These are phyloP conservation scores for Triplophysa dalaica DNA, from an alignment of 2,113 vertebrate genomes.

Conservation along the genomic window DNA sequence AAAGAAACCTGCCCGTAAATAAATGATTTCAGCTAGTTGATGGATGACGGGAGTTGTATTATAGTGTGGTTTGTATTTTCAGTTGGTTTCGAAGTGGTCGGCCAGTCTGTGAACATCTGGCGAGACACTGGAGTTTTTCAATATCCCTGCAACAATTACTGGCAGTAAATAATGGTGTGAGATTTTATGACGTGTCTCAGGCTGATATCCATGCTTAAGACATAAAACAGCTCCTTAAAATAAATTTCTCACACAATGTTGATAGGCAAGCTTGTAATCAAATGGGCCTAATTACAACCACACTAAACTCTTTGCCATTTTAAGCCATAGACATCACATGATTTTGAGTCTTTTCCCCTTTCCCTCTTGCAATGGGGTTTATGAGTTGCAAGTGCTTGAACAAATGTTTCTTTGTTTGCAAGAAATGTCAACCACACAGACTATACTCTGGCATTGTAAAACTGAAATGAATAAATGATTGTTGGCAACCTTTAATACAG, in stretches of 20 bases:
- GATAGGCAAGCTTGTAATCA: slow-evolving; percentile 25
- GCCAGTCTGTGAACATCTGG: background rate
- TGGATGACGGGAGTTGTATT: slow-evolving; percentile 18
- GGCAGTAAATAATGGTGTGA: slow-evolving; percentile 24
- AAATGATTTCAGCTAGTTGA: slow-evolving; percentile 4
- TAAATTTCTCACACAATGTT: background rate
- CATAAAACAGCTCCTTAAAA: slow-evolving; percentile 24
- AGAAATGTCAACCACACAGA: slow-evolving; percentile 54
- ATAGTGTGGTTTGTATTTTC: slow-evolving; percentile 1
- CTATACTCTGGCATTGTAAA: slow-evolving; percentile 56
- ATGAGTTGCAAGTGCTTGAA: slow-evolving; percentile 56
- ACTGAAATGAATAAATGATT: slow-evolving; percentile 58
- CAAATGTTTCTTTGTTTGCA: slow-evolving; percentile 54
- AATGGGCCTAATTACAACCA: slow-evolving; percentile 9
- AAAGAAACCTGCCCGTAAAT: background rate
- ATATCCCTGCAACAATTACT: slow-evolving; percentile 29
- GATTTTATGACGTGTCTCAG: slow-evolving; percentile 42
- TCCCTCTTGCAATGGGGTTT: slow-evolving; percentile 49
- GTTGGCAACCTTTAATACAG: slow-evolving; percentile 61
- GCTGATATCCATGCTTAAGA: slow-evolving; percentile 31
- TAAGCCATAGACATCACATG: slow-evolving; percentile 1
- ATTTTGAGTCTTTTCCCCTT: background rate
- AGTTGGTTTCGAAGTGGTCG: slow-evolving; percentile 5
- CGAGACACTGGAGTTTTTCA: slow-evolving; percentile 16
- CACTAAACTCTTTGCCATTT: background rate